Percentiles rank a stretch among this genome's conserved stretches.
Evolutionary conservation across 92 coral and sea anemone species (phyloP).

Genomic region (Palythoa heliodiscus): DNA sequence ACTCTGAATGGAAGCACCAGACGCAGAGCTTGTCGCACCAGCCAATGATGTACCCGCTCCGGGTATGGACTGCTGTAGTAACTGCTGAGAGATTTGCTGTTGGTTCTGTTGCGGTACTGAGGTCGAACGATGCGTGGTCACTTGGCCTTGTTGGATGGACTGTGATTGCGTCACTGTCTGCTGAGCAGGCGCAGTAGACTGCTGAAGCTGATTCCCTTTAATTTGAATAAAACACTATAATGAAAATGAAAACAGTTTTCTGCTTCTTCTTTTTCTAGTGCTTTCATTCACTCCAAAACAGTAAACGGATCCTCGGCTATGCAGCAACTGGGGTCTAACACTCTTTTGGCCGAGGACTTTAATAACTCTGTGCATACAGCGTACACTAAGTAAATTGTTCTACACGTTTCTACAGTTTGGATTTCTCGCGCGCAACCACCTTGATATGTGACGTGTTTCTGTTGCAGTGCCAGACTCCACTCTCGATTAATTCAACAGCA

Average conservation of each 20-base stretch:
- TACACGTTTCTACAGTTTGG: too few species aligned
- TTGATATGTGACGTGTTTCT: too few species aligned
- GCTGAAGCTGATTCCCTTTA: conserved; percentile 46
- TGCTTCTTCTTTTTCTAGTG: not conserved
- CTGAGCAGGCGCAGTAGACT: conserved; percentile 36
- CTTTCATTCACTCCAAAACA: too few species aligned
- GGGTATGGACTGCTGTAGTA: conserved; percentile 89
- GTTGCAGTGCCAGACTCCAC: too few species aligned
- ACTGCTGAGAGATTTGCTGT: conserved; percentile 84
- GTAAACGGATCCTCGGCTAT: too few species aligned
- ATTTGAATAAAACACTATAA: not conserved
- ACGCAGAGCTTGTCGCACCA: conserved; percentile 43
- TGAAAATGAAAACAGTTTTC: not conserved
- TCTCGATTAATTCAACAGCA: too few species aligned
- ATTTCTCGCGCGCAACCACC: too few species aligned
- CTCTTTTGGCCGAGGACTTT: too few species aligned
- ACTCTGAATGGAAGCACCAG: conserved; percentile 34
- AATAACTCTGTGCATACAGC: too few species aligned
- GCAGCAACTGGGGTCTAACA: too few species aligned
- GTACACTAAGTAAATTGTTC: too few species aligned
- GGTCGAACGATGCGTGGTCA: conserved; percentile 50
- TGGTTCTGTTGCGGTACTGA: conserved; percentile 80
- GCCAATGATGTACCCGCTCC: conserved; percentile 67
- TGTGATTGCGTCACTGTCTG: conserved; percentile 44
- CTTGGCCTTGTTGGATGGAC: conserved; percentile 54